Evolutionary conservation across 2,888 invertebrate genomes (phyloP).

Genomic region (Gryllus longicercus): DNA sequence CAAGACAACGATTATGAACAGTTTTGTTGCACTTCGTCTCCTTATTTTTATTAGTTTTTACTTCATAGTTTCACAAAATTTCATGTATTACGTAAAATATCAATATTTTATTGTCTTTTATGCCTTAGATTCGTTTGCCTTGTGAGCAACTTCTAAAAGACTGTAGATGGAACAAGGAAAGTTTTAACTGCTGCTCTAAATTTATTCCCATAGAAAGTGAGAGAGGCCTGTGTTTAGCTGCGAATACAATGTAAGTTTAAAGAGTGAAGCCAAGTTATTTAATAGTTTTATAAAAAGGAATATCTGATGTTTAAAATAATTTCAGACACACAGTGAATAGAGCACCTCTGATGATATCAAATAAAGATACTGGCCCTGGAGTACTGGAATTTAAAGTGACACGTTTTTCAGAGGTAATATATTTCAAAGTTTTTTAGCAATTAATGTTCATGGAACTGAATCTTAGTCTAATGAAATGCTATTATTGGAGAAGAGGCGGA

Average conservation of each 20-base stretch:
- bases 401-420: neutral
- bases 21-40: too few species aligned
- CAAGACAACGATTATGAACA: too few species aligned
- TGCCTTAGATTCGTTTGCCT: neutral
- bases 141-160: neutral
- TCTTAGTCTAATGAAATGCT: too few species aligned
- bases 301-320: too few species aligned
- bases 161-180: neutral
- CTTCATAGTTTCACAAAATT: too few species aligned
- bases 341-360: neutral
- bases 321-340: neutral
- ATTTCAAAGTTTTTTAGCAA: neutral
- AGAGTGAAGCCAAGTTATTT: neutral
- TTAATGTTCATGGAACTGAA: neutral
- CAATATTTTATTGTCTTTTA: too few species aligned
- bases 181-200: neutral
- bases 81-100: too few species aligned
- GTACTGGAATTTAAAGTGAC: neutral
- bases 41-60: too few species aligned
- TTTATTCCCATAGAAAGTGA: neutral
- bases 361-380: conserved; percentile 2
- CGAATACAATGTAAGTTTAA: neutral
- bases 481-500: too few species aligned
- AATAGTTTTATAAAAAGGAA: too few species aligned
- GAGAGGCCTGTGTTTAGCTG: neutral